phyloP scores from a whole-genome alignment of 2,113 vertebrate genomes.

The Choloepus hoffmanni region DNA sequence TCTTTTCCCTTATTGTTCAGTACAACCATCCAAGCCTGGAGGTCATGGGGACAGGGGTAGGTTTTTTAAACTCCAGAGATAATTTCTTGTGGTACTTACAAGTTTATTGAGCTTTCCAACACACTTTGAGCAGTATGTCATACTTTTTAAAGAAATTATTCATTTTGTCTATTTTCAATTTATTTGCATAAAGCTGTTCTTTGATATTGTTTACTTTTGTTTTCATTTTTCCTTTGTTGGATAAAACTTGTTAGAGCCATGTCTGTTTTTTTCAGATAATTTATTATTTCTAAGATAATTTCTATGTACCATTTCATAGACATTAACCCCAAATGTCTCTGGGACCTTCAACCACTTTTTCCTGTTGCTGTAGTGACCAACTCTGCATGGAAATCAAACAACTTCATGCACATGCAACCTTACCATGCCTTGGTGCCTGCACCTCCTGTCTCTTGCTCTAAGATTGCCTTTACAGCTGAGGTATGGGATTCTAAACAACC shows the following conservation, averaged over 20 bases:
- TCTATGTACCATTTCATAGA: background rate
- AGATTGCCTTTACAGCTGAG: background rate
- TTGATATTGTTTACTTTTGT: background rate
- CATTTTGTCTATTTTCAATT: background rate
- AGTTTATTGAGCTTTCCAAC: background rate
- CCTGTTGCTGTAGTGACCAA: background rate
- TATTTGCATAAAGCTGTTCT: background rate
- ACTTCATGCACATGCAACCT: background rate
- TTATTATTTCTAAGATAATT: background rate
- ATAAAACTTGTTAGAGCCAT: background rate
- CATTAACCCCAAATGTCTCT: background rate
- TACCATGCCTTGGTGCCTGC: background rate
- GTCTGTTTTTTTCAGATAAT: background rate
- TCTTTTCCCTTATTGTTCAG: background rate
- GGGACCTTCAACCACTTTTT: background rate
- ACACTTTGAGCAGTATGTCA: background rate
- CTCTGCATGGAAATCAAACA: background rate
- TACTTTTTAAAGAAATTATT: background rate
- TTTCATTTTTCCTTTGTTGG: background rate
- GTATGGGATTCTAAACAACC: background rate
- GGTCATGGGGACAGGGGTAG: background rate
- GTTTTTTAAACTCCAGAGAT: background rate
- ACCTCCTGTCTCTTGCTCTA: background rate
- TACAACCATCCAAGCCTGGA: background rate
- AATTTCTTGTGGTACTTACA: background rate